Evolutionary conservation across 2,888 invertebrate species (phyloP).

Genomic region (Neoitamus cyanurus): DNA sequence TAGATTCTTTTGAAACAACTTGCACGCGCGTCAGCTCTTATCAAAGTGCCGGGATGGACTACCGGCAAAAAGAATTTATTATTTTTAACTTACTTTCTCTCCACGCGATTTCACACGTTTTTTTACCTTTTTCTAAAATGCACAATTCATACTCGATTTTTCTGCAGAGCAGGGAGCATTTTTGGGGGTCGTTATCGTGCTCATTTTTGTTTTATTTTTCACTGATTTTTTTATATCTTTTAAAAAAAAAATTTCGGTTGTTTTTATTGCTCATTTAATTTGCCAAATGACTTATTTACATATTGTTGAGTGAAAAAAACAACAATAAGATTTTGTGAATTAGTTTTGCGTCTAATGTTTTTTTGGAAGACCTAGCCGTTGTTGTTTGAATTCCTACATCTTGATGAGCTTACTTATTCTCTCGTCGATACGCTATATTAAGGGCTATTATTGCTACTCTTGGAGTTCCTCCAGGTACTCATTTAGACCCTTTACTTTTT

Average conservation of each 20-base stretch:
- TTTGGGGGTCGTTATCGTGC: background rate
- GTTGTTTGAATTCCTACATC: too few relatives aligned
- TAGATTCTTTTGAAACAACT: background rate
- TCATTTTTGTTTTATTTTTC: background rate
- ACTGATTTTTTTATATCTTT: background rate
- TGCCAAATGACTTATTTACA: background rate
- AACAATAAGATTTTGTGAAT: background rate
- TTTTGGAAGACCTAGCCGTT: too few relatives aligned
- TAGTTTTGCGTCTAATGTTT: too few relatives aligned
- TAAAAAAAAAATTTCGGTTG: background rate
- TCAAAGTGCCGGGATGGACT: background rate
- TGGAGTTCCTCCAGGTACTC: too few relatives aligned
- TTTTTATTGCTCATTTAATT: background rate
- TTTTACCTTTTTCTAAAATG: background rate
- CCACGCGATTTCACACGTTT: background rate
- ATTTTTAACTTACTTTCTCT: conserved; percentile 1
- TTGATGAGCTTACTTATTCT: too few relatives aligned
- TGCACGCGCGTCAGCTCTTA: background rate
- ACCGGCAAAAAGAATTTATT: background rate
- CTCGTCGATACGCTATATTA: too few relatives aligned
- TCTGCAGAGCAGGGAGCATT: background rate
- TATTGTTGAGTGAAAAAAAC: background rate
- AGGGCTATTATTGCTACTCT: too few relatives aligned
- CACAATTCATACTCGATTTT: background rate
- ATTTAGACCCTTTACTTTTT: too few relatives aligned